phyloP scores from a whole-genome alignment of 2,113 vertebrate genomes.

The Burhinus oedicnemus region DNA sequence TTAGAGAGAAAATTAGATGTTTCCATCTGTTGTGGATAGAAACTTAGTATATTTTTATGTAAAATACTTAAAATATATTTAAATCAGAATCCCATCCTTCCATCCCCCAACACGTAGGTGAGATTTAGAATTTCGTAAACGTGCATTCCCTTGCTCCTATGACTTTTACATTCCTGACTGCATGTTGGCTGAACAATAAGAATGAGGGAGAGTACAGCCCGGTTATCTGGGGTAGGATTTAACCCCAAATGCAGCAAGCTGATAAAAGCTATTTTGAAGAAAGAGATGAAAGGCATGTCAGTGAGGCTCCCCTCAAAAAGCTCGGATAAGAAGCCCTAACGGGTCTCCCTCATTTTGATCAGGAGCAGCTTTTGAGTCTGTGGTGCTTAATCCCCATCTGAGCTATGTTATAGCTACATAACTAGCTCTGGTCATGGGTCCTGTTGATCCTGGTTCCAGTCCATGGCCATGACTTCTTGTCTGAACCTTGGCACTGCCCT shows the following conservation, averaged over 20 bases:
- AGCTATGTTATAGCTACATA: not conserved
- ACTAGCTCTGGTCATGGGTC: not conserved
- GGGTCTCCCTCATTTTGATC: not conserved
- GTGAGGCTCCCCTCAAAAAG: not conserved
- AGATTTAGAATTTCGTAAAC: not conserved
- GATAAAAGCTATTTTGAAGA: not conserved
- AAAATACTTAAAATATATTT: not conserved
- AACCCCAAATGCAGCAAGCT: not conserved
- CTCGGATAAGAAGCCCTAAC: not conserved
- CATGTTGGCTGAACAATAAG: not conserved
- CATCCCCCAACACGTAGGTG: not conserved
- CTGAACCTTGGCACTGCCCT: not conserved
- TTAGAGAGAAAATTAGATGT: not conserved
- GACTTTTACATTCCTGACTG: not conserved
- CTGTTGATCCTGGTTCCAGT: not conserved
- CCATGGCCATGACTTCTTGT: not conserved
- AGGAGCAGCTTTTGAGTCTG: not conserved
- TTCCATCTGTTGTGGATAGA: not conserved
- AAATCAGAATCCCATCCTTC: not conserved
- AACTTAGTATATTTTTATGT: not conserved
- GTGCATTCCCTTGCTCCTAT: not conserved
- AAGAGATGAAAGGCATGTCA: not conserved
- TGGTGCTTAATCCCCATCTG: not conserved
- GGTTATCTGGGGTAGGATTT: not conserved
- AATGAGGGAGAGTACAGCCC: not conserved